These are phyloP conservation scores for Plemyria rubiginata DNA, from an alignment of 2,888 invertebrate genomes.

Conservation along the genomic window DNA sequence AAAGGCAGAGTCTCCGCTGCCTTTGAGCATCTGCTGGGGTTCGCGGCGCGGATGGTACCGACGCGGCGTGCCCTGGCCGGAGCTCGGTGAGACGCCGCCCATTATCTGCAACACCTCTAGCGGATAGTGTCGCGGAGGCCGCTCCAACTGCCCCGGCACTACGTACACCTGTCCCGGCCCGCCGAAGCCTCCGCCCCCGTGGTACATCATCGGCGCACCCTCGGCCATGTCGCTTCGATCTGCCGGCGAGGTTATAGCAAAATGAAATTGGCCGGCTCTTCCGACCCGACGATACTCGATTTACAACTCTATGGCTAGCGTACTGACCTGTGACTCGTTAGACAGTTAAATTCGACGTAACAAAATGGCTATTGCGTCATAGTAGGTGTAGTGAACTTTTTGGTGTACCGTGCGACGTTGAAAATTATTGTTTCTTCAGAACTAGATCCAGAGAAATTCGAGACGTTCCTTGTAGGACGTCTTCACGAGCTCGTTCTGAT, in stretches of 20 bases:
- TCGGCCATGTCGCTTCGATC: constrained; percentile 70
- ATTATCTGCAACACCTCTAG: constrained; percentile 64
- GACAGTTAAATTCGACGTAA: constrained; percentile 58
- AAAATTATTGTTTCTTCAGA: constrained; percentile 66
- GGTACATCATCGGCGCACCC: constrained; percentile 73
- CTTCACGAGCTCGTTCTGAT: constrained; percentile 57
- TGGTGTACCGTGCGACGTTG: constrained; percentile 64
- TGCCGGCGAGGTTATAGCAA: constrained; percentile 50
- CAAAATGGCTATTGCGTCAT: constrained; percentile 73
- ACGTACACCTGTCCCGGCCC: constrained; percentile 65
- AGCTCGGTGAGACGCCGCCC: constrained; percentile 47
- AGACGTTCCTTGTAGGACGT: constrained; percentile 70
- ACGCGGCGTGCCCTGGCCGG: constrained; percentile 54
- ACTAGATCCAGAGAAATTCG: constrained; percentile 74
- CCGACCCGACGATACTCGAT: constrained; percentile 36
- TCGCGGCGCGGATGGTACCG: constrained; percentile 65
- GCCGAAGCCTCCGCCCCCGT: constrained; percentile 65
- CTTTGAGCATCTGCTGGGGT: constrained; percentile 54
- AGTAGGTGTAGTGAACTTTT: constrained; percentile 68
- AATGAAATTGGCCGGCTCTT: constrained; percentile 45
- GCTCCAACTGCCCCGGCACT: constrained; percentile 63
- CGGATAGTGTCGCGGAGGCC: constrained; percentile 64
- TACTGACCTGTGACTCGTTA: constrained; percentile 65
- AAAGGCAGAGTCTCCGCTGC: constrained; percentile 66
- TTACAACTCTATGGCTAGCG: constrained; percentile 37